Evolutionary conservation across 1,140 invertebrate species (phyloP), one percentile per base, ranked within the genome.

Genomic region (Palaemon carinicauda): DNA sequence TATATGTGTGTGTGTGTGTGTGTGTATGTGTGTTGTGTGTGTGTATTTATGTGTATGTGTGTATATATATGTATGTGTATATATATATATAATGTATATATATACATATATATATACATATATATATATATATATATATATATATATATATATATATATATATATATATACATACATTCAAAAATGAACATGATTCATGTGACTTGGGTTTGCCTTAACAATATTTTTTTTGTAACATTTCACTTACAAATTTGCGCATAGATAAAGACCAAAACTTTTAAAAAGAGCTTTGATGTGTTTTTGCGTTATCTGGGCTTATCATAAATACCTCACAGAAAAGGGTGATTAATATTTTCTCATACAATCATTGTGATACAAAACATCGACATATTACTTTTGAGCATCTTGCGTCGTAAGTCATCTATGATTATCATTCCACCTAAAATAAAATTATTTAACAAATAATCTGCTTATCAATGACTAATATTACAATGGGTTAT

Each of bases 111-210:
- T 65, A 27, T 65, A n/a, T 65, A n/a, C 14, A 60, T 60, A 60
- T 60, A 60, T 60, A 60, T 60, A 24, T 60, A 60, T 60, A 24
- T 60, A 60, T 60, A 60, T 60, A 60, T 60, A 24, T 60, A 65
- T 60, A 60, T 60, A 60, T 60, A 60, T 60, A 60, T 60, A 60
- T 60, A 60, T 60, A 60, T 60, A 60, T 60, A 60, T 60, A 60
- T 60, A 60, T 60, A 60, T 60, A 12, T 60, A 60, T 60, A 12
- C 21, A 60, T 60, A 60, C 21, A 60, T n/a, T 4, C 14, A 60
- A n/a, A 60, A 21, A n/a, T n/a, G n/a, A n/a, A n/a, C n/a, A n/a
- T n/a, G n/a, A n/a, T n/a, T 21, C 24, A 60, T 60, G 24, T 10
- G 5, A 60, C 4, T 7, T 60, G 24, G 10, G 24, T 60, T 21